Base-by-base conservation (phyloP, 2,113 vertebrate genomes). In the Hiodon tergisus region DNA sequence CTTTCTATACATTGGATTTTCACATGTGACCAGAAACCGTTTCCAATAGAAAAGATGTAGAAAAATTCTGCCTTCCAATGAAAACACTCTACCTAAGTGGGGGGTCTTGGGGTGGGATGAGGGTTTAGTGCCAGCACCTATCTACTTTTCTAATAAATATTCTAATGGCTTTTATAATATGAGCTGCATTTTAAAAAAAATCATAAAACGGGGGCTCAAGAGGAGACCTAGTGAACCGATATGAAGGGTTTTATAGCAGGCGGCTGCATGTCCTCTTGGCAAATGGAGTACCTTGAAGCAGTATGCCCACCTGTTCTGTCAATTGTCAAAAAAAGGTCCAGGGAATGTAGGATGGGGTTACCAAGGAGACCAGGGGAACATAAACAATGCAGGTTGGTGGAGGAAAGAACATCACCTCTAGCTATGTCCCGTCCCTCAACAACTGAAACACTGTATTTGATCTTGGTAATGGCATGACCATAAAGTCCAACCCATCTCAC, bases 131-230 rank as follows among this genome's bases (percentile, higher is more conserved):
- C 2, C 46, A 52, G 48, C 46, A 58, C 46, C 13, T 72, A 46
- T 17, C 14, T 31, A 10, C 55, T 47, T 68, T 16, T 66, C 13
- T 11, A 31, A 57, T 55, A 31, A 65, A 46, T 46, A 54, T 50
- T 52, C 17, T 17, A 47, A 73, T 53, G 50, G 50, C 6, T 54
- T 46, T 61, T 54, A 54, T 31, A 57, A 68, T 69, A 54, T 69
- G 58, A 5, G n/a, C 46, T 73, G 66, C 65, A 67, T 58, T 75
- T 59, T 17, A 4, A 70, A 52, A 62, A 61, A 58, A 76, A 66
- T 66, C 59, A 52, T 76, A 76, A 76, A 71, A 76, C 17, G n/a
- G 52, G 51, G 52, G 31, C 59, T 76, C 55, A 76, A 76, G 69
- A 76, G 69, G 16, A 63, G 55, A 8, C 16, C 48, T 68, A 46